These are phyloP conservation scores for Formica aserva DNA, from an alignment of 2,888 invertebrate species.

Conservation along the genomic window DNA sequence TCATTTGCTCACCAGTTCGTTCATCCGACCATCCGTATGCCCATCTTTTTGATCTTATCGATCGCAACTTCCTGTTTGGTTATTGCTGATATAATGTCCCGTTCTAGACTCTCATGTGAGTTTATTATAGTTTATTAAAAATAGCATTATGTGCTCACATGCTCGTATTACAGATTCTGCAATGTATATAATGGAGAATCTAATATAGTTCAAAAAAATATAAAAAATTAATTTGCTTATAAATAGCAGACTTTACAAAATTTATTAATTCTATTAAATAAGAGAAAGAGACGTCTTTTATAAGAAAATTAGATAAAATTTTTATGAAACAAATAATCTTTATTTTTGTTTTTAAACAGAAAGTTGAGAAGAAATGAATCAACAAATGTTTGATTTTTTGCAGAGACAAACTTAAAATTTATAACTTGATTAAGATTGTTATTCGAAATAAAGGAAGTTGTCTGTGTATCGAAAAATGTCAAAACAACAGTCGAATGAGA, in stretches of 20 bases:
- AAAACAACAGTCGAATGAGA: neutral
- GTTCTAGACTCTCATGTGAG: conserved; percentile 6
- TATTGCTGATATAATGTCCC: conserved; percentile 66
- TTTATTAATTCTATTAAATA: neutral
- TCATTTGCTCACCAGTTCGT: conserved; percentile 70
- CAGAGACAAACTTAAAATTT: neutral
- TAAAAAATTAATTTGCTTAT: neutral
- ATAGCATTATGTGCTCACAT: neutral
- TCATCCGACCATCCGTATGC: conserved; percentile 69
- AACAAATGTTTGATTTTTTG: neutral
- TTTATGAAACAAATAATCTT: neutral
- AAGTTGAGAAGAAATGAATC: neutral
- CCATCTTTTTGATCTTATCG: conserved; percentile 75
- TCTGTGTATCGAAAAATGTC: neutral
- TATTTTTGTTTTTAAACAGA: neutral
- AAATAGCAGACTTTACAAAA: neutral
- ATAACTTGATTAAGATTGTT: neutral
- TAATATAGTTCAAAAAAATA: neutral
- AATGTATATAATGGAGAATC: neutral
- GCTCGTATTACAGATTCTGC: neutral
- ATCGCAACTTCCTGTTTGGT: conserved; percentile 70
- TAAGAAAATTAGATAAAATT: neutral
- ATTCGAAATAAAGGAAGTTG: neutral
- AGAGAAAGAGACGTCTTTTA: neutral
- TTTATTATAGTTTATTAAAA: neutral